Conservation (phyloP, 2,797 vertebrate species). For the Melanotaenia parkinsoni region DNA sequence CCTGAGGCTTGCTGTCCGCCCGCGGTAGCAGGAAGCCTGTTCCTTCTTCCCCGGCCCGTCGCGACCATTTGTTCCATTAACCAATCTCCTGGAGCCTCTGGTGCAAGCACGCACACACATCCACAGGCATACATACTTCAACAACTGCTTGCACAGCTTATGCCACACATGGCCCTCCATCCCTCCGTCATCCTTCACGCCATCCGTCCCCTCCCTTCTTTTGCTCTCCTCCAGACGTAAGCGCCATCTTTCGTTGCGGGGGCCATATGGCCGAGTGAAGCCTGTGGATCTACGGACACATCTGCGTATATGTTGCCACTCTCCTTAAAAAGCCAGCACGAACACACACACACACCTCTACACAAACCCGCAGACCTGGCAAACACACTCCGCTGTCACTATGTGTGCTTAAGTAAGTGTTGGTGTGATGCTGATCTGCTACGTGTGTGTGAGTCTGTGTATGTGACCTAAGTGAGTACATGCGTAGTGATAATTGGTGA, state of each 20-base stretch:
- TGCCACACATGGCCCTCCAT: conserved; percentile 79
- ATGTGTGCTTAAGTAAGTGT: conserved; percentile 55
- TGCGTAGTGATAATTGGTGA: conserved; percentile 84
- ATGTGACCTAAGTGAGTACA: conserved; percentile 72
- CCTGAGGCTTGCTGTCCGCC: conserved; percentile 90
- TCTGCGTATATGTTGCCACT: conserved; percentile 95
- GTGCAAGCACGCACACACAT: conserved; percentile 63
- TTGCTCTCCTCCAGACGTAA: conserved; percentile 94
- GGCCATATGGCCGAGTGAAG: conserved; percentile 99
- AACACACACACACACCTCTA: conserved; percentile 33
- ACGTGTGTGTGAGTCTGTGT: conserved; percentile 41
- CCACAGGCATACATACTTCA: conserved; percentile 73
- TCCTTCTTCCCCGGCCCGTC: conserved; percentile 87
- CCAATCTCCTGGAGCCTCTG: conserved; percentile 95
- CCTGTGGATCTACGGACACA: conserved; percentile 99
- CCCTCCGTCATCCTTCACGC: conserved; percentile 57
- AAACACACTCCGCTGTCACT: conserved; percentile 55
- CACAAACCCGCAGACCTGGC: conserved; percentile 36
- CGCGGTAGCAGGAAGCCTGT: conserved; percentile 96
- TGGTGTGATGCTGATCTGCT: conserved; percentile 56
- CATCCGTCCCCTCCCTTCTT: conserved; percentile 81
- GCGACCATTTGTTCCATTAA: conserved; percentile 97
- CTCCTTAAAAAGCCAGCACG: conserved; percentile 79
- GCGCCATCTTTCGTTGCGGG: conserved; percentile 96
- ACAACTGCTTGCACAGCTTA: conserved; percentile 82